These are phyloP conservation scores for Coregonus suidteri DNA, from an alignment of 2,797 vertebrate genomes.

Conservation along the genomic window DNA sequence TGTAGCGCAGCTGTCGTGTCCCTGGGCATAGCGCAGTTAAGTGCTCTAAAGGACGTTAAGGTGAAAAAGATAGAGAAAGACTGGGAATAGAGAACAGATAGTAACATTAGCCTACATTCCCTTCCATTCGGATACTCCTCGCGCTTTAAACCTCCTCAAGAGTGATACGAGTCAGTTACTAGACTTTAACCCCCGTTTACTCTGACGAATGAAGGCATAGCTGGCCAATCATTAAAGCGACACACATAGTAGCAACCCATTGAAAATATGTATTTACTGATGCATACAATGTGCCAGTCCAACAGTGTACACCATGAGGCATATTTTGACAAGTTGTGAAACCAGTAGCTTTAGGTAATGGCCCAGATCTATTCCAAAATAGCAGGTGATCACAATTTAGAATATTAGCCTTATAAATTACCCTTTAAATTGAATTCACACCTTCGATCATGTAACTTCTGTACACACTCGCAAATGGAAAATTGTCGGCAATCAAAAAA, in stretches of 20 bases:
- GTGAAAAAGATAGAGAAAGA: background rate
- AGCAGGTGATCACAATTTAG: background rate
- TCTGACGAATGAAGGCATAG: slow-evolving; percentile 56
- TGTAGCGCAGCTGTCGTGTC: background rate
- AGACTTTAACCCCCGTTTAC: slow-evolving; percentile 51
- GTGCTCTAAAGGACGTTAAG: background rate
- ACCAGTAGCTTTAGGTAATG: background rate
- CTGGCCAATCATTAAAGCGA: slow-evolving; percentile 59
- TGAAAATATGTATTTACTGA: slow-evolving; percentile 2
- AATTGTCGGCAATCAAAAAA: no score
- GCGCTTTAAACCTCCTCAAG: slow-evolving; percentile 14
- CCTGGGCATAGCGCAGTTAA: slow-evolving; percentile 1
- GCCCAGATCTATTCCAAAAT: background rate
- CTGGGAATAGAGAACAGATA: slow-evolving; percentile 7
- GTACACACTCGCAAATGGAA: no score
- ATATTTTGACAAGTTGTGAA: background rate
- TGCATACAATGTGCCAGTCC: background rate
- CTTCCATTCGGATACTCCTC: slow-evolving; percentile 18
- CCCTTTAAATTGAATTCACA: no score
- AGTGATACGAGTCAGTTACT: slow-evolving; percentile 49
- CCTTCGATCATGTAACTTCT: no score
- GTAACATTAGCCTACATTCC: background rate
- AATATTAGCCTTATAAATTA: no score
- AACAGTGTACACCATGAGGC: slow-evolving; percentile 7
- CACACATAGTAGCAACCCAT: slow-evolving; percentile 31